These are phyloP conservation scores for Bombus superbus DNA, from an alignment of 1,140 invertebrate genomes.

Conservation along the genomic window DNA sequence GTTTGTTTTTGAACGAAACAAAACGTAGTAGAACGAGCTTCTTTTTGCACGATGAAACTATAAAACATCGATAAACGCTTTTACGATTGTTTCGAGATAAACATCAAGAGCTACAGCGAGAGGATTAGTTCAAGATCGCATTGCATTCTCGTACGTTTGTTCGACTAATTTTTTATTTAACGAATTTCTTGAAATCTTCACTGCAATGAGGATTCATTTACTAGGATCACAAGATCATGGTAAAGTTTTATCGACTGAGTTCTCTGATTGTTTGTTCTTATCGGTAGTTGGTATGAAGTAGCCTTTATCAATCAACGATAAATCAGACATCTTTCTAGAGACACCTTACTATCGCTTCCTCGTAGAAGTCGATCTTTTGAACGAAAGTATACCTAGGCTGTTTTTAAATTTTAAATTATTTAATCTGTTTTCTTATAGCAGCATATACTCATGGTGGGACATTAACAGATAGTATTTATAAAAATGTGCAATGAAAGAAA, in stretches of 20 bases:
- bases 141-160: conserved; percentile 10
- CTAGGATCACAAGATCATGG: conserved; percentile 8
- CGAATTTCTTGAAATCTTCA: not conserved
- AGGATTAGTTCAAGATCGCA: not conserved
- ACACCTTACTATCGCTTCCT: conserved; percentile 29
- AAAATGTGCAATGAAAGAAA: conserved; percentile 23
- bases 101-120: conserved; percentile 10
- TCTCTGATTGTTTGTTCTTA: conserved; percentile 38
- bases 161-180: not conserved
- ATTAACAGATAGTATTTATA: conserved; percentile 26
- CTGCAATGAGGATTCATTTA: conserved; percentile 10
- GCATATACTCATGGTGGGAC: conserved; percentile 31
- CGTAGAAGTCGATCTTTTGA: conserved; percentile 45
- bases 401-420: conserved; percentile 10
- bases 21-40: not conserved
- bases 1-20: not conserved
- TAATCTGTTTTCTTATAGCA: conserved; percentile 54
- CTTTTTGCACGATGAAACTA: not conserved
- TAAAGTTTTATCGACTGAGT: conserved; percentile 52
- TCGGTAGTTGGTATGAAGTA: conserved; percentile 54
- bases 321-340: conserved; percentile 39
- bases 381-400: not conserved
- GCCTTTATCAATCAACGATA: conserved; percentile 47
- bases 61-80: not conserved
- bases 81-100: not conserved